Conservation (phyloP, 2,888 invertebrate species). For the Diarsia dahlii region DNA sequence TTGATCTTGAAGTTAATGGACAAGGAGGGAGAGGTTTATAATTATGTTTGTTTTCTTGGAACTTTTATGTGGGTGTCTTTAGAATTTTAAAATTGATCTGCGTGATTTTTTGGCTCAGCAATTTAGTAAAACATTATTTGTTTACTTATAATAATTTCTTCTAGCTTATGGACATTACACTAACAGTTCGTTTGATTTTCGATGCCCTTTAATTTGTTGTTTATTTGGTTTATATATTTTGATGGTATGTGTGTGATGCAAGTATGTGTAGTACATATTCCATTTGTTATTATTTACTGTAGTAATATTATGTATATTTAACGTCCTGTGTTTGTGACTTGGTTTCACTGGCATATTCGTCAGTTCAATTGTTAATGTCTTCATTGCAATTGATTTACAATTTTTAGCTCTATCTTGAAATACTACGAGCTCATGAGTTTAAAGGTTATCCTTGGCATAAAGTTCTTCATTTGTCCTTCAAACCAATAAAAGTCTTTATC, state of each 20-base stretch:
- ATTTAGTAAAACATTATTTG: not conserved
- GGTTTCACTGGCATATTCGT: not conserved
- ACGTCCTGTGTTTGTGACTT: not conserved
- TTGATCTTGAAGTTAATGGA: constrained; percentile 6
- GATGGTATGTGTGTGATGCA: too few relatives aligned
- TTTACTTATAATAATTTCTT: not conserved
- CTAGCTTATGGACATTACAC: not conserved
- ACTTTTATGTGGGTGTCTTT: not conserved
- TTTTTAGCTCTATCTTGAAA: not conserved
- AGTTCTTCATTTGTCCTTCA: constrained; percentile 45
- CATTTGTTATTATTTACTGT: not conserved
- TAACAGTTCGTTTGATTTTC: not conserved
- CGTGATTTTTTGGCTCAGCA: not conserved
- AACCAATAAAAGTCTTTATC: constrained; percentile 19
- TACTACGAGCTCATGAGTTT: not conserved
- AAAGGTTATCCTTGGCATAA: not conserved
- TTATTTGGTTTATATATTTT: too few relatives aligned
- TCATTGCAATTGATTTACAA: too few relatives aligned
- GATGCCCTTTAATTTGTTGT: too few relatives aligned
- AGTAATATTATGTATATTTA: not conserved
- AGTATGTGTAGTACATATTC: too few relatives aligned
- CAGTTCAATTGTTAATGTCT: not conserved
- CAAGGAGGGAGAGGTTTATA: not conserved
- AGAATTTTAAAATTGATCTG: not conserved
- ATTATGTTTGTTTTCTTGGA: not conserved